Evolutionary conservation across 2,113 vertebrate species (phyloP), one percentile per base, ranked within the genome.

Genomic region (Rafetus swinhoei): DNA sequence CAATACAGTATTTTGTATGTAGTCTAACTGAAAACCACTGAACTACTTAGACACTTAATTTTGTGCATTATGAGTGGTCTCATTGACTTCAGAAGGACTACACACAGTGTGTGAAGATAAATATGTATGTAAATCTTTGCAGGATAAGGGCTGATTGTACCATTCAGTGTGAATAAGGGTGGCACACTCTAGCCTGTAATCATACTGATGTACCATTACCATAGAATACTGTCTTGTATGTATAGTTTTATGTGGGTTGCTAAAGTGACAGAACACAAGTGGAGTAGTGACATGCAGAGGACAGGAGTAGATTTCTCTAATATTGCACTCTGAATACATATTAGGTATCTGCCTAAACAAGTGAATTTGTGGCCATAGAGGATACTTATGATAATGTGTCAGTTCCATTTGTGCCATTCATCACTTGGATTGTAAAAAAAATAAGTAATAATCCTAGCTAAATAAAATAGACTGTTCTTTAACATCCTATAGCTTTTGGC

Each of bases 351-450:
- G 79, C 87, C 32, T 74, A 79, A 81, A 56, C 32, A 89, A 88
- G 35, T 27, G 11, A 65, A 39, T 90, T 95, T 93, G 13, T 90
- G 39, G 13, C 62, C 5, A 2, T 1, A 86, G n/a, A 72, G 77
- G 62, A 81, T 80, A 82, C 22, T 29, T 56, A 65, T 45, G 85
- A 88, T 39, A 65, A 90, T 16, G 60, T 60, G 24, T 54, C 56
- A 45, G 53, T 82, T 90, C 50, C 5, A 24, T 91, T 94, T 94
- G 81, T 92, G 54, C 35, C 85, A 87, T 72, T 96, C 55, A 82
- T 90, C 79, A 18, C 22, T 88, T 87, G 85, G 45, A 50, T 87
- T 94, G 79, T 29, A 88, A 92, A 79, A 32, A 84, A 84, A 52
- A 74, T 27, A 62, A 84, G 59, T 62, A 72, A 21, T 76, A 53